Evolutionary conservation across 2,888 invertebrate genomes (phyloP).

Genomic region (Hydroisotoma schaefferi): DNA sequence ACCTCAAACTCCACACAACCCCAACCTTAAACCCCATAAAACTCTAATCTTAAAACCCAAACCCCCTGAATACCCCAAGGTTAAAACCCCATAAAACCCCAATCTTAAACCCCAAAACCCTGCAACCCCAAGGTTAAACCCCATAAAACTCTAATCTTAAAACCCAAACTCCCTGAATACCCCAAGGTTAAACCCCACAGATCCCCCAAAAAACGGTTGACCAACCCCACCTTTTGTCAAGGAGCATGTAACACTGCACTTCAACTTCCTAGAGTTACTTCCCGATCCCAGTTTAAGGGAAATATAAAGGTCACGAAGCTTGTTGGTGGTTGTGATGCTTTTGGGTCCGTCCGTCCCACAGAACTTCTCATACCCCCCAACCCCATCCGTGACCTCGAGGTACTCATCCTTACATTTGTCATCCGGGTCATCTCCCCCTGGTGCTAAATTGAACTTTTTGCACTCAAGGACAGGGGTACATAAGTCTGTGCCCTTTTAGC

Average conservation of each 20-base stretch:
- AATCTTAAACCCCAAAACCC: too few species aligned
- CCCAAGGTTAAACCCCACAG: too few species aligned
- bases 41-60: too few species aligned
- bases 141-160: too few species aligned
- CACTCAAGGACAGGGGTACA: slow-evolving; percentile 32
- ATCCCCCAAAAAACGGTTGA: background rate
- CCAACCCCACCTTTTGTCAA: background rate
- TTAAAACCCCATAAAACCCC: too few species aligned
- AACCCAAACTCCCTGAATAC: too few species aligned
- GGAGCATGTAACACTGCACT: slow-evolving; percentile 31
- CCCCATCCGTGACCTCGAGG: slow-evolving; percentile 36
- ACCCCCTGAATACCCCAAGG: too few species aligned
- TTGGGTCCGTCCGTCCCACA: slow-evolving; percentile 24
- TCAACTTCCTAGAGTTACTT: slow-evolving; percentile 11
- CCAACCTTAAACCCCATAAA: too few species aligned
- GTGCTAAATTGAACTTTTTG: slow-evolving; percentile 27
- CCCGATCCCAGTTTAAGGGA: slow-evolving; percentile 15
- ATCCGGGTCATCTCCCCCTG: background rate
- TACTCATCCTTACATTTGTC: slow-evolving; percentile 38
- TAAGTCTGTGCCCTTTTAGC: slow-evolving; percentile 28
- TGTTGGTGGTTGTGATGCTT: slow-evolving; percentile 6
- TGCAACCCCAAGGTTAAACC: too few species aligned
- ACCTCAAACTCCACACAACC: too few species aligned
- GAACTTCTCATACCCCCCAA: slow-evolving; percentile 22
- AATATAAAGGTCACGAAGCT: slow-evolving; percentile 26